Base-by-base conservation (phyloP, 1,140 invertebrate genomes). In the Bombus ignitus region DNA sequence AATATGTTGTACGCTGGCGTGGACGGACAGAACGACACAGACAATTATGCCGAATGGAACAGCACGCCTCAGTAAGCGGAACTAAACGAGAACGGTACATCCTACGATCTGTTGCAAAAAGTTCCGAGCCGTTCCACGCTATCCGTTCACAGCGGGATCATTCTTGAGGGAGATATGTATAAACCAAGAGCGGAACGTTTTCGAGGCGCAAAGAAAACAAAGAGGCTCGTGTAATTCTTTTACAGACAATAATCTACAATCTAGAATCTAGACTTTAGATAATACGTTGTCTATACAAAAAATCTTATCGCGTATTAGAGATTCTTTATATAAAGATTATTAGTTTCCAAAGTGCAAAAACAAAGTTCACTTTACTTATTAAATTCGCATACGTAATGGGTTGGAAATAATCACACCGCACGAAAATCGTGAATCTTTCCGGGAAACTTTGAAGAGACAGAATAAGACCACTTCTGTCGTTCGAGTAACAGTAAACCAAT, bases 41-140 rank as follows among this genome's bases (percentile, higher is more conserved):
- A 88, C 74, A 88, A 89, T 88, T 87, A 62, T 79, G 35, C 66
- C 77, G 53, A 89, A 68, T 81, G 68, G 83, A 81, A 78, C 68
- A 87, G 72, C 66, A 89, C 88, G 81, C 47, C 73, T 89, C 73
- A 28, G 73, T 77, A 78, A 89, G 77, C 88, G 88, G 88, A 87
- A 87, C 88, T 90, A 87, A 90, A 89, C 85, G 73, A 66, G 85
- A 90, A 90, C 88, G 88, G 88, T 90, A 89, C 88, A 89, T 90
- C 80, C 88, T 87, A 75, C 68, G 86, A 90, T 90, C 80, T 77
- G 79, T 83, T 70, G 81, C 39, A 86, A 89, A 89, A 89, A 88
- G 35, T 59, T 74, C 47, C 65, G 6, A 25, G 75, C 82, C 62
- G 78, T 57, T 86, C 76, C 62, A 76, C 39, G 73, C 73, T 28